phyloP scores from a whole-genome alignment of 2,888 invertebrate species.

The Oxyteleia sp. region DNA sequence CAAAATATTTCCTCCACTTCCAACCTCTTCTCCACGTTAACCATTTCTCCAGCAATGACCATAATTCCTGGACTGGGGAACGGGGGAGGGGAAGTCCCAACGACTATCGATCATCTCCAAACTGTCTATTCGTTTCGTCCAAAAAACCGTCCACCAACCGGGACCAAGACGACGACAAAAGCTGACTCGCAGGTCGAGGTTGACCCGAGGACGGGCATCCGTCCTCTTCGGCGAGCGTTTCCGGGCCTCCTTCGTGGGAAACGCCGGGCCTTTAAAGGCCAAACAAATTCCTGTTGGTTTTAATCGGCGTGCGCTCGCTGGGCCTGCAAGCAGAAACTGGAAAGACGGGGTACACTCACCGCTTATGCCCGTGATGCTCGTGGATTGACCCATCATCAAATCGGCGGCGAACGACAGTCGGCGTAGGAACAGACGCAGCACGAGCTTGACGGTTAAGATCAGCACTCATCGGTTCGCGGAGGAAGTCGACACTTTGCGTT shows the following conservation, averaged over 20 bases:
- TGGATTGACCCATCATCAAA: conserved; percentile 85
- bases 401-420: conserved; percentile 63
- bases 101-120: too few relatives aligned
- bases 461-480: conserved; percentile 73
- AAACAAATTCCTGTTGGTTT: background rate
- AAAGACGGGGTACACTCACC: conserved; percentile 79
- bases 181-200: too few relatives aligned
- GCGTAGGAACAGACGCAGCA: conserved; percentile 48
- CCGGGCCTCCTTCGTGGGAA: background rate
- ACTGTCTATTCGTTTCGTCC: too few relatives aligned
- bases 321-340: conserved; percentile 20
- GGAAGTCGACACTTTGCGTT: conserved; percentile 79
- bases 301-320: background rate
- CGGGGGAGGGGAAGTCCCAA: too few relatives aligned
- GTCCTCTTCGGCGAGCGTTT: background rate
- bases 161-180: too few relatives aligned
- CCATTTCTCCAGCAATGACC: too few relatives aligned
- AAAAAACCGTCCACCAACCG: too few relatives aligned
- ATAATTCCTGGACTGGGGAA: too few relatives aligned
- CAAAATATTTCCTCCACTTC: too few relatives aligned
- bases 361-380: conserved; percentile 86
- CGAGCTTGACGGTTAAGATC: conserved; percentile 54
- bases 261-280: background rate
- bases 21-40: too few relatives aligned
- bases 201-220: too few relatives aligned